Evolutionary conservation across 2,113 vertebrate species (phyloP), one percentile per base, ranked within the genome.

Genomic region (Laticauda colubrina): DNA sequence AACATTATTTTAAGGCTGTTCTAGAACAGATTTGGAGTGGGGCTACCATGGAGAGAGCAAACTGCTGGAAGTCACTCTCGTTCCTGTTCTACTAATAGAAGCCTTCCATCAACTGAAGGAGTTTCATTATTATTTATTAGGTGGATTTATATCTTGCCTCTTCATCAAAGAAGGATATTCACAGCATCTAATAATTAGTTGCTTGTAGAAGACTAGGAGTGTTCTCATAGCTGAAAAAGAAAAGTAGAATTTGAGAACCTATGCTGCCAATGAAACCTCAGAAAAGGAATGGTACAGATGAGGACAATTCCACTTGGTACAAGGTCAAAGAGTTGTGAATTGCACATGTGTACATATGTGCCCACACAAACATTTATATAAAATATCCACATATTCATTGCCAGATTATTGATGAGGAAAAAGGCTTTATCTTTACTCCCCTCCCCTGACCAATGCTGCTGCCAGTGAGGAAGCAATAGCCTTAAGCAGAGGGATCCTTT

Each of bases 351-450:
- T 75, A 20, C 64, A 34, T 64, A 26, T 75, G n/a, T 7, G 4
- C n/a, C 4, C 64, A 2, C 5, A 2, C n/a, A 20, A 0, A 1
- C 1, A 75, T 2, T 34, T 7, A 75, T 2, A 34, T 75, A 39
- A 64, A 64, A 29, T 34, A 81, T 75, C 14, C 69, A 81, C 5
- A 20, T 81, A 81, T 21, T 43, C 34, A 81, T 39, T 81, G 34
- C 6, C 34, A 81, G 34, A 39, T 81, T 81, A 81, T n/a, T 75
- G 69, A 34, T 39, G 18, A 39, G 34, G 34, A 43, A 43, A 81
- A 39, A 81, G 69, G 34, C 34, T 39, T 75, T 75, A 75, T 34
- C n/a, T 75, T 39, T 34, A 18, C 14, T 21, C 34, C 18, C 15
- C 2, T 39, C 15, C 15, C 18, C 8, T 39, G 34, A 81, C 21